Conservation (phyloP, 2,888 invertebrate species). For the Melanargia galathea region DNA sequence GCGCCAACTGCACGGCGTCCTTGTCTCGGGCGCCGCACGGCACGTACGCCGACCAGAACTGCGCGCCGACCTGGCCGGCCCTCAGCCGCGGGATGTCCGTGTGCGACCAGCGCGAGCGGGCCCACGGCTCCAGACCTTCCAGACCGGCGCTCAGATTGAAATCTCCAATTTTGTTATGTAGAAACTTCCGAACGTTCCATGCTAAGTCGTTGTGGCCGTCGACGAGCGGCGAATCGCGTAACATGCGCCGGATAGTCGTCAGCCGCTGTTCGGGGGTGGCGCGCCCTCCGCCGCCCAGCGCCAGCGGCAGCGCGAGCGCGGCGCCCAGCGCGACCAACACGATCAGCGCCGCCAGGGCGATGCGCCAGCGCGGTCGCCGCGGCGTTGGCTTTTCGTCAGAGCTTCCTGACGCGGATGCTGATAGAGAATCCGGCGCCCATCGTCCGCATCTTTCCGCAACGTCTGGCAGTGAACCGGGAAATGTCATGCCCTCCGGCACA, state of each 20-base stretch:
- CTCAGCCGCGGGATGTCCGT: slow-evolving; percentile 94
- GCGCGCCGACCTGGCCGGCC: slow-evolving; percentile 93
- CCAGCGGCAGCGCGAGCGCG: slow-evolving; percentile 82
- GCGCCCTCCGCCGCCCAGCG: slow-evolving; percentile 73
- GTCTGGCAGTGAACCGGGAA: slow-evolving; percentile 78
- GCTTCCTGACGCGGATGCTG: slow-evolving; percentile 76
- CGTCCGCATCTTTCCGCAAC: slow-evolving; percentile 79
- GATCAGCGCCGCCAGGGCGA: slow-evolving; percentile 82
- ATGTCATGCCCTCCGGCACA: slow-evolving; percentile 78
- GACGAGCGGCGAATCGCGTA: slow-evolving; percentile 86
- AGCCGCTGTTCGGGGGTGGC: slow-evolving; percentile 84
- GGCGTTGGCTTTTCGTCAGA: slow-evolving; percentile 77
- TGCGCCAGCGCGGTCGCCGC: slow-evolving; percentile 80
- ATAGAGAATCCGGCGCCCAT: slow-evolving; percentile 77
- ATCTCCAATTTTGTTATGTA: slow-evolving; percentile 89
- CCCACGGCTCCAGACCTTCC: slow-evolving; percentile 89
- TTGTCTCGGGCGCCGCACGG: slow-evolving; percentile 92
- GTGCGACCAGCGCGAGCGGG: slow-evolving; percentile 94
- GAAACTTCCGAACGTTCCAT: slow-evolving; percentile 94
- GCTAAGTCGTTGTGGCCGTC: slow-evolving; percentile 94
- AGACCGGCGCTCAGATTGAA: slow-evolving; percentile 86
- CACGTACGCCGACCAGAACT: slow-evolving; percentile 95
- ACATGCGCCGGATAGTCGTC: slow-evolving; percentile 84
- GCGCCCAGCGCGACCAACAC: slow-evolving; percentile 82
- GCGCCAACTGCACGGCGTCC: slow-evolving; percentile 91